These are phyloP conservation scores for Spilarctia lutea DNA, from an alignment of 2,888 invertebrate genomes.

Conservation along the genomic window DNA sequence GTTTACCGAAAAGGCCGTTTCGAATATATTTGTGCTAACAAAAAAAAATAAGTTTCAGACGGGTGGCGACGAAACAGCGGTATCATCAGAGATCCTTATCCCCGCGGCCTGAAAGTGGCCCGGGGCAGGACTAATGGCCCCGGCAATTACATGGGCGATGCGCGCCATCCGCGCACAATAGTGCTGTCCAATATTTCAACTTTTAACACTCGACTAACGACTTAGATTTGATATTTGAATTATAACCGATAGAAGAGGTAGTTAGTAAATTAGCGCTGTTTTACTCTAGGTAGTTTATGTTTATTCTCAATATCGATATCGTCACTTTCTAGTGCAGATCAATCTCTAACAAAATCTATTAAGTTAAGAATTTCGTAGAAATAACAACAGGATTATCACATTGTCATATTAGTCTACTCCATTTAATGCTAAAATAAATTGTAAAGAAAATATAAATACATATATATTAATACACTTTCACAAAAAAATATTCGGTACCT, in stretches of 20 bases:
- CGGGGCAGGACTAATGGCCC: constrained; percentile 69
- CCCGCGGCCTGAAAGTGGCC: constrained; percentile 57
- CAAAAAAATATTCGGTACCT: neutral
- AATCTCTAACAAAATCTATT: neutral
- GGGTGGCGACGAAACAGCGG: constrained; percentile 48
- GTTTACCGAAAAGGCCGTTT: constrained; percentile 30
- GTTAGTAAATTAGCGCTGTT: neutral
- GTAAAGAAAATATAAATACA: neutral
- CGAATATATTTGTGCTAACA: constrained; percentile 26
- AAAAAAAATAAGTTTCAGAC: constrained; percentile 29
- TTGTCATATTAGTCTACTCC: neutral
- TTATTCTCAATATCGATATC: neutral
- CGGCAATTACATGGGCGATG: constrained; percentile 67
- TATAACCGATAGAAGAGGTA: neutral
- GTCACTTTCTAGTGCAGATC: neutral
- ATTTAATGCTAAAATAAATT: neutral
- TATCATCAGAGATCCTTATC: constrained; percentile 64
- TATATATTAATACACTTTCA: neutral
- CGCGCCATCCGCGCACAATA: constrained; percentile 39
- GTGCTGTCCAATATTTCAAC: constrained; percentile 20
- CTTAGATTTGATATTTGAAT: neutral
- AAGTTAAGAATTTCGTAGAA: neutral
- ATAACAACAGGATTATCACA: neutral
- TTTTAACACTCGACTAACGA: neutral
- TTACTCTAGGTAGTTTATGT: neutral